phyloP scores from a whole-genome alignment of 2,888 invertebrate species.

The Eupeodes latifasciatus region DNA sequence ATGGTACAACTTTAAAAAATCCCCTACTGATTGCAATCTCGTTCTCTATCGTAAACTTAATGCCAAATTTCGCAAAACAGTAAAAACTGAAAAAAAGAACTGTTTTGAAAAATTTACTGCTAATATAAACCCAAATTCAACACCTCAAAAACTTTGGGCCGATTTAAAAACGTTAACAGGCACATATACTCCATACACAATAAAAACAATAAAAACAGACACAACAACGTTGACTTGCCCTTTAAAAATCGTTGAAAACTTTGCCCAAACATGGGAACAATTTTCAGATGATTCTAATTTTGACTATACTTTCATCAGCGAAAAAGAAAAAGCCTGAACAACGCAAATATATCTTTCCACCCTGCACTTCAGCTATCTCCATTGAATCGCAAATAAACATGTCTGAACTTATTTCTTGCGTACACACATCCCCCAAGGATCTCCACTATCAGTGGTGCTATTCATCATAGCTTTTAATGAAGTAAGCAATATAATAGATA shows the following conservation, averaged over 20 bases:
- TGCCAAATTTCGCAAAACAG: slow-evolving; percentile 5
- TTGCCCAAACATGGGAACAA: slow-evolving; percentile 35
- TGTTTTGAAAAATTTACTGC: slow-evolving; percentile 6
- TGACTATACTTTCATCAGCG: neutral
- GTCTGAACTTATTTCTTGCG: no score
- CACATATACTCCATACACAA: slow-evolving; percentile 1
- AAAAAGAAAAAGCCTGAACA: slow-evolving; percentile 17
- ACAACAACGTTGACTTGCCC: neutral
- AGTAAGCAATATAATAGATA: slow-evolving; percentile 35
- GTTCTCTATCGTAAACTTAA: slow-evolving; percentile 26
- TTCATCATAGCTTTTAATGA: slow-evolving; percentile 63
- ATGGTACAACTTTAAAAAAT: slow-evolving; percentile 21
- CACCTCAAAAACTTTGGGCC: slow-evolving; percentile 16
- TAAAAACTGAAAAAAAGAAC: neutral
- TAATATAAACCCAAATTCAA: slow-evolving; percentile 1
- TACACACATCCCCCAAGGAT: slow-evolving; percentile 35
- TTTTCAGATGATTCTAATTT: neutral
- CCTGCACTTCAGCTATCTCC: neutral
- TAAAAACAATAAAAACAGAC: slow-evolving; percentile 20
- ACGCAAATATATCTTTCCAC: neutral
- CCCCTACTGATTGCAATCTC: slow-evolving; percentile 4
- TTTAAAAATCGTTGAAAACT: slow-evolving; percentile 15
- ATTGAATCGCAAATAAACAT: no score
- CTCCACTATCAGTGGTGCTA: slow-evolving; percentile 52
- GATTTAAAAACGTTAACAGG: slow-evolving; percentile 11